Base-by-base conservation (phyloP, 2,113 vertebrate species). In the Gadus chalcogrammus region DNA sequence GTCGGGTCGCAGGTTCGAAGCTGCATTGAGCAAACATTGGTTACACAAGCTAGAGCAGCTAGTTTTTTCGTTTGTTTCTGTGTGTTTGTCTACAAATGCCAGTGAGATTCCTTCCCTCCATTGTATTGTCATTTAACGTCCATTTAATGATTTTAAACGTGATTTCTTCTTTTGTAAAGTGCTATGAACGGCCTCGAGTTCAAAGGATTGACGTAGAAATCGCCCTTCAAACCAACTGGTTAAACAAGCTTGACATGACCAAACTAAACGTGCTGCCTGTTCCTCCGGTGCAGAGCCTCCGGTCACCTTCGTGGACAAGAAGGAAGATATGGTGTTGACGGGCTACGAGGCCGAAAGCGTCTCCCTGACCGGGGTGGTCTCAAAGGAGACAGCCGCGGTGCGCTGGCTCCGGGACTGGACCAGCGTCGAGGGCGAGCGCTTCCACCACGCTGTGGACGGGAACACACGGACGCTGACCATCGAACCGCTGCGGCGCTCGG, bases 361-460 rank as follows among this genome's bases (percentile, higher is more conserved):
- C n/a, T 93, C 91, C 0, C 61, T 96, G 73, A 87, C 84, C 1
- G 93, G 91, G 79, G 90, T 84, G 6, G 88, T 95, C 60, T 93
- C 93, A 65, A 91, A 73, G 0, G 91, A 93, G 27, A 86, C 68
- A 0, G 91, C 90, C 0, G 24, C 0, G 0, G 93, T 91, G 1
- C 88, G 86, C 24, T 96, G 95, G 95, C 78, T 93, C 69, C 92
- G 92, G 75, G 87, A 95, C 0, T 92, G 92, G 83, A 89, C 89
- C 22, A 74, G 7, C 0, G 75, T 94, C 20, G 63, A 70, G 8
- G 92, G 90, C 0, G 93, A 94, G 8, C 88, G 93, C 48, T 88
- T 93, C 77, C 75, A 77, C 66, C 80, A 87, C 7, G 84, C 87
- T 62, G 82, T 80, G 0, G 91, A 94, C 17, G 93, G 92, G 4